Evolutionary conservation across 2,888 invertebrate species (phyloP), one percentile per base, ranked within the genome.

Genomic region (Cataglyphis cursor): DNA sequence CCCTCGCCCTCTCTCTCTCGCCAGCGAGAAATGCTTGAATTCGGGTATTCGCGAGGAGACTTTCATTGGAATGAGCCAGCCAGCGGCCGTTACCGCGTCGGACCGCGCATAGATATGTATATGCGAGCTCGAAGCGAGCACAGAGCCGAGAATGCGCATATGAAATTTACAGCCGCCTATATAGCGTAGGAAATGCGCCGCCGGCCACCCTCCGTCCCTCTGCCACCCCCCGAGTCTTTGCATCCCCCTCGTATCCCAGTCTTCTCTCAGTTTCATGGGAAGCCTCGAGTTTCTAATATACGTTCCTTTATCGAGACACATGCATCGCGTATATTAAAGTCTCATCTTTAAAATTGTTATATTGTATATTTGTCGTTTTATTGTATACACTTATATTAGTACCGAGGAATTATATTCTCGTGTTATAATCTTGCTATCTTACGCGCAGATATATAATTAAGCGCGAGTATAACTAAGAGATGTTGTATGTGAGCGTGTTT

Each of bases 121-220:
- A 85, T 88, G 80, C 75, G 81, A 78, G 81, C 81, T 85, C 86
- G 86, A 86, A 85, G 70, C 82, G 82, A 83, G 84, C 76, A 81
- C 41, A 75, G 70, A 81, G 85, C 81, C 84, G 84, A 88, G 90
- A 92, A 92, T 91, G 90, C 90, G 90, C 92, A 90, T 92, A 92
- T 92, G 92, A 92, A 92, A 92, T 92, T 92, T 92, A 92, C 92
- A 90, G 89, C 92, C 89, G 84, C 90, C 51, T 51, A 51, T 91
- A 89, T 89, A 91, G 89, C 89, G 87, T 90, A 88, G 88, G 90
- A 92, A 92, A 89, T 84, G 87, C 90, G 81, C 87, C 87, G 84
- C 86, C 80, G 81, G 82, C 86, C 65, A 66, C 82, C 82, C 81
- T 62, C 72, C 62, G 41, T 61, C 61, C 57, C 74, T 75, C 75